Conservation (phyloP, 1,140 invertebrate genomes). For the Drosophila pachea region DNA sequence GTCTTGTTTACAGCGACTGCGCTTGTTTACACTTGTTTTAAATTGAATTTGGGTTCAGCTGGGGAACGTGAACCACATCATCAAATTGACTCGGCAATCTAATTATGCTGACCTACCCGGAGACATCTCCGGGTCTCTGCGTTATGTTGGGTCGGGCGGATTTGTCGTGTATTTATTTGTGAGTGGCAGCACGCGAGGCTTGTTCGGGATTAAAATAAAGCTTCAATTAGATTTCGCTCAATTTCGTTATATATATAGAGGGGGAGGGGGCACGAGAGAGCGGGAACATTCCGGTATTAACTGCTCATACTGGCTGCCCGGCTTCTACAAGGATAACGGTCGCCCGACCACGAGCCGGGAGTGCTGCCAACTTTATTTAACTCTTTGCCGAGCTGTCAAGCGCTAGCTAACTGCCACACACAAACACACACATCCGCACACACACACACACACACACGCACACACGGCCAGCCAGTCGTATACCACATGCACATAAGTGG, state of each 20-base stretch:
- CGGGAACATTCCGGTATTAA: constrained; percentile 10
- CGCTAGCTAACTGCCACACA: constrained; percentile 67
- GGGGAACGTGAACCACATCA: background rate
- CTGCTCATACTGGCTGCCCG: constrained; percentile 21
- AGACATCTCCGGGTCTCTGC: background rate
- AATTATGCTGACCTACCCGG: background rate
- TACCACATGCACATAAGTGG: constrained; percentile 7
- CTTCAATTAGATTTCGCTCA: constrained; percentile 2
- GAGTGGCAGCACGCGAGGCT: background rate
- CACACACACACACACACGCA: constrained; percentile 31
- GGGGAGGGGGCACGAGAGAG: constrained; percentile 23
- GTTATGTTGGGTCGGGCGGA: background rate
- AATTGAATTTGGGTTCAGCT: constrained; percentile 3
- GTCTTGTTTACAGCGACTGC: background rate
- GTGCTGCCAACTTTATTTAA: constrained; percentile 72
- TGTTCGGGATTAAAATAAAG: background rate
- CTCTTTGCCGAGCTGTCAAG: constrained; percentile 76
- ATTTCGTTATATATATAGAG: constrained; percentile 22
- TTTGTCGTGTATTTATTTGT: background rate
- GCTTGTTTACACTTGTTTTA: constrained; percentile 3
- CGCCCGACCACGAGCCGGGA: constrained; percentile 34
- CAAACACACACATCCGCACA: constrained; percentile 14
- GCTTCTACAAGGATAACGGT: constrained; percentile 21
- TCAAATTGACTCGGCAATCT: constrained; percentile 4
- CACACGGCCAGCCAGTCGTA: too few relatives aligned